phyloP scores from a whole-genome alignment of 2,888 invertebrate species.

The Quadroppia sp. region DNA sequence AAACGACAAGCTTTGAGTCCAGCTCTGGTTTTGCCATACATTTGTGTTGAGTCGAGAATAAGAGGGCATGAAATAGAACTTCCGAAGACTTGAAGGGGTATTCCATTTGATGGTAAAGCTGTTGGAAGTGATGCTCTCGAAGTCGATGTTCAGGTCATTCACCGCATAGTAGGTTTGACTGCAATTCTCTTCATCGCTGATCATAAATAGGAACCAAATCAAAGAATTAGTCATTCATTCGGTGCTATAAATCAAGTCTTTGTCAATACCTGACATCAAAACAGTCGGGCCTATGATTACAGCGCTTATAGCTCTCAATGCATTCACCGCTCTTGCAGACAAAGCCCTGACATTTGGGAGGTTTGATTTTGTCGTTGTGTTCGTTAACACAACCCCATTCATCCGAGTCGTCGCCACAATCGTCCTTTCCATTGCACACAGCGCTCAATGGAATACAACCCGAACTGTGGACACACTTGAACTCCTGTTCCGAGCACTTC shows the following conservation, averaged over 20 bases:
- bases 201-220: no score
- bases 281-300: constrained; percentile 67
- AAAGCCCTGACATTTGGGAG: constrained; percentile 48
- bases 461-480: constrained; percentile 62
- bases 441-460: constrained; percentile 59
- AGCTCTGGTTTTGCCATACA: constrained; percentile 61
- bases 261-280: constrained; percentile 60
- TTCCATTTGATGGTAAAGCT: constrained; percentile 65
- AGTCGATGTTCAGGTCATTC: constrained; percentile 64
- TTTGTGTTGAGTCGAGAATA: constrained; percentile 52
- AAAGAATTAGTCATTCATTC: constrained; percentile 62
- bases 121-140: constrained; percentile 61
- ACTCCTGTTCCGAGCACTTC: constrained; percentile 52
- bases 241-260: constrained; percentile 64
- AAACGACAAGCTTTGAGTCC: constrained; percentile 62
- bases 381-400: constrained; percentile 47
- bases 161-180: constrained; percentile 50
- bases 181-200: constrained; percentile 55
- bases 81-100: constrained; percentile 53
- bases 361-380: constrained; percentile 27
- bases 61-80: constrained; percentile 66
- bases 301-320: constrained; percentile 51
- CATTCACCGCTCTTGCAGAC: constrained; percentile 47
- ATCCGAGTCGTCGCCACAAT: constrained; percentile 49
- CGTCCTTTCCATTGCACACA: constrained; percentile 54